phyloP scores from a whole-genome alignment of 2,888 invertebrate genomes.

The Himalopsyche japonica region DNA sequence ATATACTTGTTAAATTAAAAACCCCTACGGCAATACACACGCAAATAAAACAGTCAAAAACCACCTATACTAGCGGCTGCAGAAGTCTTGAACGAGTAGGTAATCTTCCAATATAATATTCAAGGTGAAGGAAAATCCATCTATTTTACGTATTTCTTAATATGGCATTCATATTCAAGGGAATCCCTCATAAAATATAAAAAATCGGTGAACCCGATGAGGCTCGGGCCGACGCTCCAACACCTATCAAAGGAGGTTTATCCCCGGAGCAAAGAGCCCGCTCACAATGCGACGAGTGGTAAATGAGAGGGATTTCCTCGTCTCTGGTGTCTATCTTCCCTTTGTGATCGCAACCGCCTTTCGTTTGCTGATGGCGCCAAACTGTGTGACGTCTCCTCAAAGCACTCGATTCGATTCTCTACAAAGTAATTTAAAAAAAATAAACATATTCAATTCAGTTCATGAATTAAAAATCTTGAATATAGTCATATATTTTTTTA shows the following conservation, averaged over 20 bases:
- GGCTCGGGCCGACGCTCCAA: conserved; percentile 7
- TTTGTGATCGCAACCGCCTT: not conserved
- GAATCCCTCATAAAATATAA: conserved; percentile 13
- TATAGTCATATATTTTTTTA: too few species aligned
- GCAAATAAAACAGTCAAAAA: not conserved
- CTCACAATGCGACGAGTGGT: conserved; percentile 28
- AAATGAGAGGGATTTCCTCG: conserved; percentile 37
- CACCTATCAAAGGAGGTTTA: conserved; percentile 38
- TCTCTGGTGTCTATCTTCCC: conserved; percentile 1
- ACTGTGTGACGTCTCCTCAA: not conserved
- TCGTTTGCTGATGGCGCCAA: not conserved
- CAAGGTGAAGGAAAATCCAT: not conserved
- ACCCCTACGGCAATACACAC: not conserved
- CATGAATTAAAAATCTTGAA: not conserved
- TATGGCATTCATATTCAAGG: not conserved
- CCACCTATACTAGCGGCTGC: not conserved
- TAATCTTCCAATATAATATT: not conserved
- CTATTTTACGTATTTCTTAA: conserved; percentile 11
- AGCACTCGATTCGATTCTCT: not conserved
- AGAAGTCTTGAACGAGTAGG: not conserved
- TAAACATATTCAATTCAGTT: not conserved
- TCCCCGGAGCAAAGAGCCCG: conserved; percentile 37
- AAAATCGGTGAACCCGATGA: not conserved
- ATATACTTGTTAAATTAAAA: not conserved
- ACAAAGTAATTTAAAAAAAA: not conserved